Percentiles rank a stretch among this genome's conserved stretches.
These are phyloP conservation scores for Sterrhoptilus dennistouni DNA, from an alignment of 2,113 vertebrate genomes.

Conservation along the genomic window DNA sequence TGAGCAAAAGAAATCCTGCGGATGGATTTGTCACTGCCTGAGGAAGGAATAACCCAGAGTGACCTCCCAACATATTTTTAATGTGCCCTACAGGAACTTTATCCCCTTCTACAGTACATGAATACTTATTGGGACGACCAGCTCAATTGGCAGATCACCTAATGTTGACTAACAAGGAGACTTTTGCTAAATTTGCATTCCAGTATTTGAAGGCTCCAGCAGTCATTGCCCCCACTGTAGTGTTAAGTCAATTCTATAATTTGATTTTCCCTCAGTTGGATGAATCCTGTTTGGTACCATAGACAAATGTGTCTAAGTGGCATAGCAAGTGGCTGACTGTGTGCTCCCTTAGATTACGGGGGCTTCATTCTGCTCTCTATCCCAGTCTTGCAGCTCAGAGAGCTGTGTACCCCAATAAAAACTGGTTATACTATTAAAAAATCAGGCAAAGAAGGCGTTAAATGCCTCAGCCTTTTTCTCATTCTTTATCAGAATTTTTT, in stretches of 20 bases:
- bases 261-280: background rate
- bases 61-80: background rate
- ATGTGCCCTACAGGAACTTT: background rate
- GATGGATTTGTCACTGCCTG: background rate
- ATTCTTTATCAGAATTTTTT: background rate
- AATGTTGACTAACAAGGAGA: background rate
- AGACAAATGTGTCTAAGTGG: background rate
- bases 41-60: background rate
- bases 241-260: fast-evolving
- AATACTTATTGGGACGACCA: background rate
- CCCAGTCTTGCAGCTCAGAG: background rate
- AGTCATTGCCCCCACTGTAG: background rate
- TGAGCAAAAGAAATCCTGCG: background rate
- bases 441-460: background rate
- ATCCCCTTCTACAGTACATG: background rate
- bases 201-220: background rate
- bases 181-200: background rate
- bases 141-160: background rate
- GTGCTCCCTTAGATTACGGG: background rate
- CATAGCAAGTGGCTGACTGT: background rate
- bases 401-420: background rate
- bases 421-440: background rate
- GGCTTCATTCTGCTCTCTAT: background rate
- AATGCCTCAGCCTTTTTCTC: background rate
- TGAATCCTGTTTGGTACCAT: background rate